A percentile compares a stretch with the other conserved stretches of the same genome.
These are phyloP conservation scores for Arctocebus calabarensis DNA, from an alignment of 2,797 vertebrate genomes.

Conservation along the genomic window DNA sequence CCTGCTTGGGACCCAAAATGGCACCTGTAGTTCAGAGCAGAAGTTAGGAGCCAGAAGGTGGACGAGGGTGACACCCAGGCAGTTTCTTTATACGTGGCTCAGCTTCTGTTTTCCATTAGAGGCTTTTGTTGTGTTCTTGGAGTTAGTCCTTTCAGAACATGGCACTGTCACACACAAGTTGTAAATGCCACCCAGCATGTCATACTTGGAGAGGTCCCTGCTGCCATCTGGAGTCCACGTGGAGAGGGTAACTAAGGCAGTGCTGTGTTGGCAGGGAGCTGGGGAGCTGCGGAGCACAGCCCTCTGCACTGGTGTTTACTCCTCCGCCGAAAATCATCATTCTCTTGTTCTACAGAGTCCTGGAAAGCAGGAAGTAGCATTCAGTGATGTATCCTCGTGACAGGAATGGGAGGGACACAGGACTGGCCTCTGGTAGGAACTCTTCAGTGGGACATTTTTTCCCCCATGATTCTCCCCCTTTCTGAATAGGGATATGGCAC, in stretches of 20 bases:
- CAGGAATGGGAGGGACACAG: not conserved
- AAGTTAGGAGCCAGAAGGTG: not conserved
- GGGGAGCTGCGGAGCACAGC: not conserved
- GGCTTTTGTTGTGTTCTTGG: accelerated
- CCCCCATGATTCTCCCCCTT: not conserved
- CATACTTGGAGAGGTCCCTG: not conserved
- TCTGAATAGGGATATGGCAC: not conserved
- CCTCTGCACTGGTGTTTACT: accelerated
- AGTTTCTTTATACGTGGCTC: not conserved
- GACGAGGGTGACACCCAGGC: not conserved
- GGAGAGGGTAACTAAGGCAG: accelerated
- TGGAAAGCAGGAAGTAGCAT: not conserved
- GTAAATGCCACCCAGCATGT: not conserved
- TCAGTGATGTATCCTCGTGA: not conserved
- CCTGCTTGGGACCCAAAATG: not conserved
- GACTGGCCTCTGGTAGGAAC: not conserved
- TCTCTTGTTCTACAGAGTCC: not conserved
- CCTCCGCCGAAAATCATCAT: accelerated
- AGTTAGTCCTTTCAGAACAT: accelerated
- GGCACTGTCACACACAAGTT: not conserved
- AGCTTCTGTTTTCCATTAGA: not conserved
- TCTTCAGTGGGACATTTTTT: not conserved
- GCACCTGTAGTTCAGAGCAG: not conserved
- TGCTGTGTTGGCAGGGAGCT: accelerated
- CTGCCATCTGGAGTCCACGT: not conserved